These are phyloP conservation scores for Dinomys branickii DNA, from an alignment of 2,113 vertebrate genomes.

Conservation along the genomic window DNA sequence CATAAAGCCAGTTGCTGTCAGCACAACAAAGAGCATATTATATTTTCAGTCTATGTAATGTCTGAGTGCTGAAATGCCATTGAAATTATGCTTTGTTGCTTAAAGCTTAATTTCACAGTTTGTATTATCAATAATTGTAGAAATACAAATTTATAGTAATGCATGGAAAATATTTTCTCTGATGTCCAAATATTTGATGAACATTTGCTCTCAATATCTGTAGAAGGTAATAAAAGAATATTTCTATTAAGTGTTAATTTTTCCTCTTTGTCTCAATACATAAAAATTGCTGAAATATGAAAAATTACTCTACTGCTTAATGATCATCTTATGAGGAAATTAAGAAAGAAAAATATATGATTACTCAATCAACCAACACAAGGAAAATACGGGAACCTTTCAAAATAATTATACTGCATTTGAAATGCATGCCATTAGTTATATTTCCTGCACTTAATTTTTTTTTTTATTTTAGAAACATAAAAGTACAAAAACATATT, in stretches of 20 bases:
- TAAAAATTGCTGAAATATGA: neutral
- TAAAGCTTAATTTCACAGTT: neutral
- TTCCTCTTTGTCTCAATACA: neutral
- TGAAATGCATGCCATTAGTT: neutral
- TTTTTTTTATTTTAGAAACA: no score
- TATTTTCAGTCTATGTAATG: neutral
- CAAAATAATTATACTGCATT: neutral
- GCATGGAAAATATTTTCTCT: neutral
- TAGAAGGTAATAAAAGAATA: neutral
- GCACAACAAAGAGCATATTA: neutral
- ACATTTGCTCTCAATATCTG: neutral
- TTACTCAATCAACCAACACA: neutral
- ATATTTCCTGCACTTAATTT: no score
- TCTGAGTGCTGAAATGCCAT: neutral
- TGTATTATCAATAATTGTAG: neutral
- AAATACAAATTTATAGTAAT: neutral
- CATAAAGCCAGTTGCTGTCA: accelerated
- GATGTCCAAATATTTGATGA: neutral
- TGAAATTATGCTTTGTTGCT: neutral
- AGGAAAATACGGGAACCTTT: neutral
- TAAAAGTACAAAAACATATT: no score
- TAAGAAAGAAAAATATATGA: neutral
- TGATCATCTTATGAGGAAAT: neutral
- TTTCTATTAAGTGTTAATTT: neutral
- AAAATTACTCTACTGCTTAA: neutral